Conservation (phyloP, 2,113 vertebrate species). For the Uropsilus gracilis region DNA sequence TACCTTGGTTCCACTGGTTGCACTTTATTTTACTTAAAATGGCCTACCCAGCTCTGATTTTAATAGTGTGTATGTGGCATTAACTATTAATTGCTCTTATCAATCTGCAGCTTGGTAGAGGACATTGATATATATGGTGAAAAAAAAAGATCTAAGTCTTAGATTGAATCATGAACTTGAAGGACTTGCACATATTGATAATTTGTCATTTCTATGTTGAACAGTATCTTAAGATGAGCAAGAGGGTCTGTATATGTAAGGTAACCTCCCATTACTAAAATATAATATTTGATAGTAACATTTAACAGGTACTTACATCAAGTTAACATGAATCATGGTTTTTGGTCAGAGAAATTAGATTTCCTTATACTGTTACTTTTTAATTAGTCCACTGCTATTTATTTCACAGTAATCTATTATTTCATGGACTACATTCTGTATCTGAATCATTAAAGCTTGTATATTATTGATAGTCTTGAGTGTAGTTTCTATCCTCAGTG, state of each 20-base stretch:
- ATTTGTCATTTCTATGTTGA: slow-evolving; percentile 58
- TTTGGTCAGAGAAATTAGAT: slow-evolving; percentile 51
- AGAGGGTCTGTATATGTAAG: not conserved
- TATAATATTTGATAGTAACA: not conserved
- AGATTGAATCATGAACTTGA: slow-evolving; percentile 56
- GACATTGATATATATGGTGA: slow-evolving; percentile 12
- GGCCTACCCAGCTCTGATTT: not conserved
- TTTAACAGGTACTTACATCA: not conserved
- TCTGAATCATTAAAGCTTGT: not conserved
- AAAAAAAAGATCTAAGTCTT: slow-evolving; percentile 55
- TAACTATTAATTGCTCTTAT: slow-evolving; percentile 34
- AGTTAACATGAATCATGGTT: slow-evolving; percentile 30
- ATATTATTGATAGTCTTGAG: not conserved
- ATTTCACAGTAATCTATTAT: slow-evolving; percentile 39
- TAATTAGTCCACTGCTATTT: slow-evolving; percentile 59
- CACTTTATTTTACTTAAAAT: slow-evolving; percentile 40
- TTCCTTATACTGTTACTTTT: slow-evolving; percentile 58
- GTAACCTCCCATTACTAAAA: slow-evolving; percentile 39
- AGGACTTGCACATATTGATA: slow-evolving; percentile 25
- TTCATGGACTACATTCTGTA: not conserved
- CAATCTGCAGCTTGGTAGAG: not conserved
- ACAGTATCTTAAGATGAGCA: not conserved
- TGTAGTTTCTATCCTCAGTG: not conserved
- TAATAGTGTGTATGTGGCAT: slow-evolving; percentile 54
- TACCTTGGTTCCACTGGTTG: not conserved